Evolutionary conservation across 2,888 invertebrate species (phyloP).

Genomic region (Allophyes oxyacanthae): DNA sequence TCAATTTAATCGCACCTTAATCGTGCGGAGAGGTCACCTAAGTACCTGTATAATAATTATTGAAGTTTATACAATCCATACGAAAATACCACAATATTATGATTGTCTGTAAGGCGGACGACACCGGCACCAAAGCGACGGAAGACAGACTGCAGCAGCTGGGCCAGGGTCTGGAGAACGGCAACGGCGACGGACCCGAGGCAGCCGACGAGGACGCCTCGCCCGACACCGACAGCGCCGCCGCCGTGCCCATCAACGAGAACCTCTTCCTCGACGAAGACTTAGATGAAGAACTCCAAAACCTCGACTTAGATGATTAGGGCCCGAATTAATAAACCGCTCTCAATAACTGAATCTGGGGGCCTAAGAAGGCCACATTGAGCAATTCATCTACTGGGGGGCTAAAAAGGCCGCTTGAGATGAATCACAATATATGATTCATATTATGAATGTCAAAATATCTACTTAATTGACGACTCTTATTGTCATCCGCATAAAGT

Average conservation of each 20-base stretch:
- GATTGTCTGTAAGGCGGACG: constrained; percentile 89
- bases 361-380: too few species aligned
- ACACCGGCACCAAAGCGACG: constrained; percentile 92
- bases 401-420: too few species aligned
- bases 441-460: too few species aligned
- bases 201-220: constrained; percentile 59
- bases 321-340: not conserved
- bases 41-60: too few species aligned
- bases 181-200: constrained; percentile 47
- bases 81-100: not conserved
- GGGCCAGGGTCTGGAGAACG: constrained; percentile 70
- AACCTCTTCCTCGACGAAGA: constrained; percentile 97
- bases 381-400: too few species aligned
- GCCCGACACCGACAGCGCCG: constrained; percentile 58
- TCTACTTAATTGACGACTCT: too few species aligned
- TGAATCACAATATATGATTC: too few species aligned
- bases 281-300: constrained; percentile 95
- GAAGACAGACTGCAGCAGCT: constrained; percentile 90
- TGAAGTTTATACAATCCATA: too few species aligned
- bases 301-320: constrained; percentile 92
- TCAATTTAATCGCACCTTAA: too few species aligned
- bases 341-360: too few species aligned
- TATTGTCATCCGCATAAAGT: too few species aligned
- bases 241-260: constrained; percentile 95
- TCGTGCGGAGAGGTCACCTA: too few species aligned